Evolutionary conservation across 2,888 invertebrate genomes (phyloP).

Genomic region (Leptodirus hochenwartii): DNA sequence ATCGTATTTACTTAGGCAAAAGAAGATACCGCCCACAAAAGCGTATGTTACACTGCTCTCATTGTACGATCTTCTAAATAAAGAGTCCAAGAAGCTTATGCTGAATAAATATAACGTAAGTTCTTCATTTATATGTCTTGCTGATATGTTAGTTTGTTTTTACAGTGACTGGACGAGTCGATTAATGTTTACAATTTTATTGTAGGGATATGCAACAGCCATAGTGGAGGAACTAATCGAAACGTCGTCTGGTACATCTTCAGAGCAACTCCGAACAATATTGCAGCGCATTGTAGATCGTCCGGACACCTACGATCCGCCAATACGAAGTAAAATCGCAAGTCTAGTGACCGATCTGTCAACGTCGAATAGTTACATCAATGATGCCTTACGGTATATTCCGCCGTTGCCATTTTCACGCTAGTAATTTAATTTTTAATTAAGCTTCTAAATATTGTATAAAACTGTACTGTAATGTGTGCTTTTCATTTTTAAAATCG

Average conservation of each 20-base stretch:
- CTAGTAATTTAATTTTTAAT: too few relatives aligned
- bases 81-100: conserved; percentile 43
- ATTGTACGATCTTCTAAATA: conserved; percentile 43
- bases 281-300: conserved; percentile 37
- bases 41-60: conserved; percentile 39
- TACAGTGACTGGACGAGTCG: not conserved
- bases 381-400: conserved; percentile 36
- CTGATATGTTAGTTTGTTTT: not conserved
- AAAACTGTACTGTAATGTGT: too few relatives aligned
- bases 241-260: conserved; percentile 36
- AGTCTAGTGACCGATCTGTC: conserved; percentile 36
- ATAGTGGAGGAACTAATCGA: conserved; percentile 35
- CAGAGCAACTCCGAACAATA: conserved; percentile 36
- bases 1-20: conserved; percentile 20
- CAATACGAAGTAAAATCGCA: conserved; percentile 35
- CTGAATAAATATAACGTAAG: conserved; percentile 41
- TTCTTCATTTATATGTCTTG: conserved; percentile 11
- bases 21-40: conserved; percentile 35
- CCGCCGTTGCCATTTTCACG: conserved; percentile 31
- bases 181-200: not conserved
- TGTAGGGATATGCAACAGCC: conserved; percentile 39
- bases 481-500: too few relatives aligned
- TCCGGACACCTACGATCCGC: conserved; percentile 38
- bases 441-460: too few relatives aligned
- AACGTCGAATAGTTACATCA: conserved; percentile 35